These are phyloP conservation scores for Drosophila imparisetae DNA, from an alignment of 2,888 invertebrate species.

Conservation along the genomic window DNA sequence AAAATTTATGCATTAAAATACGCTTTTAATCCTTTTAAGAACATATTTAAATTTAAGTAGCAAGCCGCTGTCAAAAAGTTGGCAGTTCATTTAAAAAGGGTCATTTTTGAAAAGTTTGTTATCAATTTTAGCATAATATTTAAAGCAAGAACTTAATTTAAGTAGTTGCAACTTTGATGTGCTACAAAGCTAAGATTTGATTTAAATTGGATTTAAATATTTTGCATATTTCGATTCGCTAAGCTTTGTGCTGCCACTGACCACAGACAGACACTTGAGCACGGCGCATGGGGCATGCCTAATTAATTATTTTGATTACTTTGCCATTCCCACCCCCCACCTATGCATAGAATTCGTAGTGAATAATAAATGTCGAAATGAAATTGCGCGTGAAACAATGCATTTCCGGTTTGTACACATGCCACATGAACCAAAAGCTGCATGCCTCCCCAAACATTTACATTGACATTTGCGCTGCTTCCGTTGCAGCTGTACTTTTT, in stretches of 20 bases:
- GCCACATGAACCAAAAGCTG: not conserved
- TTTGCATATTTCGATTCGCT: not conserved
- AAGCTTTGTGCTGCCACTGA: not conserved
- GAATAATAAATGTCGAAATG: conserved; percentile 64
- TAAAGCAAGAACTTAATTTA: not conserved
- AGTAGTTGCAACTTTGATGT: not conserved
- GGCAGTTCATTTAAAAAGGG: not conserved
- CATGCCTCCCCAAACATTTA: conserved; percentile 14
- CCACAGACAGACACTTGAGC: conserved; percentile 27
- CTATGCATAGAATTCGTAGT: not conserved
- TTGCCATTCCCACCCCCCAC: conserved; percentile 23
- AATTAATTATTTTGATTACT: conserved; percentile 69
- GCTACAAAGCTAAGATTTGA: not conserved
- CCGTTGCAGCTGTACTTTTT: conserved; percentile 54
- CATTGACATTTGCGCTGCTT: conserved; percentile 51
- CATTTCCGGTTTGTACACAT: conserved; percentile 64
- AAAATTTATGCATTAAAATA: not conserved
- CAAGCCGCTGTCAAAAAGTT: not conserved
- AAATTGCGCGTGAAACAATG: conserved; percentile 78
- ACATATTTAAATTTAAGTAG: not conserved
- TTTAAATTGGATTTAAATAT: not conserved
- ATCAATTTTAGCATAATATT: not conserved
- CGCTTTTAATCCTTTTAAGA: not conserved
- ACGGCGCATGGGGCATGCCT: conserved; percentile 24
- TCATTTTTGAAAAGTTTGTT: not conserved